Percentiles rank a stretch among this genome's conserved stretches.
Evolutionary conservation across 2,113 vertebrate genomes (phyloP).

Genomic region (Anarhynchus alexandrinus): DNA sequence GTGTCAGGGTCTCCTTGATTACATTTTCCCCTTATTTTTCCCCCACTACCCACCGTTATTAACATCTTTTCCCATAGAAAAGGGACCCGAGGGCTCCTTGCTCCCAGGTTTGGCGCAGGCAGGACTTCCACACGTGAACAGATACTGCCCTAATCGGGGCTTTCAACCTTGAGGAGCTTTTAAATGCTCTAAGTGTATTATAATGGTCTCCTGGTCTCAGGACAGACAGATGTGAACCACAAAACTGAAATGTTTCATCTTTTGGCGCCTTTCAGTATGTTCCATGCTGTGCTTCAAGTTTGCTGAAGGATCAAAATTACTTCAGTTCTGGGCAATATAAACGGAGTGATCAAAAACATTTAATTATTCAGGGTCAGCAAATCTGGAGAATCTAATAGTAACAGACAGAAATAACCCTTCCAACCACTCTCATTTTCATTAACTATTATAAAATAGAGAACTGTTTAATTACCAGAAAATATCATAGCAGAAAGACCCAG

Average conservation of each 20-base stretch:
- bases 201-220: constrained; percentile 64
- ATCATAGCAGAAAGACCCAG: constrained; percentile 33
- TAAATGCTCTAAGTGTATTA: constrained; percentile 62
- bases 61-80: constrained; percentile 19
- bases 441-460: constrained; percentile 45
- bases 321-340: constrained; percentile 69
- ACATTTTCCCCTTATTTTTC: neutral
- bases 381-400: constrained; percentile 46
- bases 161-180: constrained; percentile 64
- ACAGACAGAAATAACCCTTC: constrained; percentile 60
- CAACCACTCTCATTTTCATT: constrained; percentile 41
- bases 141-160: constrained; percentile 52
- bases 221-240: constrained; percentile 68
- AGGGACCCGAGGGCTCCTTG: neutral
- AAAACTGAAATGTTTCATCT: constrained; percentile 69
- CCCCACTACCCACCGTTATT: neutral
- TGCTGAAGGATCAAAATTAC: constrained; percentile 69
- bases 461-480: constrained; percentile 64
- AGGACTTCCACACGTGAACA: constrained; percentile 4
- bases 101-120: neutral
- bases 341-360: constrained; percentile 63
- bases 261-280: constrained; percentile 70
- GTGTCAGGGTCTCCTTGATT: constrained; percentile 12
- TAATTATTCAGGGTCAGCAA: constrained; percentile 61
- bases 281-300: constrained; percentile 67